Conservation (phyloP, 2,888 invertebrate genomes). For the Darwinula stevensoni region DNA sequence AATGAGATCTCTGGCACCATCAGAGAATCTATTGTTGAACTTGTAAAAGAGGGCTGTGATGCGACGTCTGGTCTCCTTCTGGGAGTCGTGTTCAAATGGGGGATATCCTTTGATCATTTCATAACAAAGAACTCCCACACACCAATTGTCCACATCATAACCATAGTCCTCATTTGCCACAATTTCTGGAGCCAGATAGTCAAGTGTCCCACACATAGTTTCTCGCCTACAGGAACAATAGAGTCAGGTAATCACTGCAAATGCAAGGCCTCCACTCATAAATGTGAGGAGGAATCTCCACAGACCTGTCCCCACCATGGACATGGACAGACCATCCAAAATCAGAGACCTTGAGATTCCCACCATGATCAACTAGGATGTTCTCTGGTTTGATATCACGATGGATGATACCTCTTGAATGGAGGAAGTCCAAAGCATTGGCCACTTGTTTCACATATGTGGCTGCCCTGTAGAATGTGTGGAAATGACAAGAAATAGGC, state of each 20-base stretch:
- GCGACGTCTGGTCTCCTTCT: conserved; percentile 36
- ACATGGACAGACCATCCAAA: conserved; percentile 86
- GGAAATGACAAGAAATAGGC: no score
- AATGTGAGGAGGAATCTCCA: no score
- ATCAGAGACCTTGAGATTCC: conserved; percentile 60
- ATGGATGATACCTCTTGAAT: conserved; percentile 59
- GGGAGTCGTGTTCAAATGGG: conserved; percentile 54
- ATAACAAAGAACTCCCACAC: conserved; percentile 61
- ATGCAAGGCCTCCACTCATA: background rate
- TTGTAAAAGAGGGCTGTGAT: conserved; percentile 19
- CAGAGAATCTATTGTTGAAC: conserved; percentile 12
- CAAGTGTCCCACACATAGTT: conserved; percentile 79
- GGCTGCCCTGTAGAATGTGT: no score
- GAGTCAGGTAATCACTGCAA: background rate
- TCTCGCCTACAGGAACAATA: conserved; percentile 27
- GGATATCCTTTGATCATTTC: conserved; percentile 78
- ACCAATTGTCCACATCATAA: conserved; percentile 70
- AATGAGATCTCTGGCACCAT: conserved; percentile 42
- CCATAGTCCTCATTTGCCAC: conserved; percentile 43
- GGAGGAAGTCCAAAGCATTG: conserved; percentile 62
- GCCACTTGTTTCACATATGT: conserved; percentile 67
- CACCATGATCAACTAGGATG: conserved; percentile 38
- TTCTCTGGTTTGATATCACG: conserved; percentile 80
- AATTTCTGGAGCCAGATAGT: conserved; percentile 93
- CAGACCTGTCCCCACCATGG: conserved; percentile 14